Conservation (phyloP, 2,113 vertebrate genomes). For the Caretta caretta region DNA sequence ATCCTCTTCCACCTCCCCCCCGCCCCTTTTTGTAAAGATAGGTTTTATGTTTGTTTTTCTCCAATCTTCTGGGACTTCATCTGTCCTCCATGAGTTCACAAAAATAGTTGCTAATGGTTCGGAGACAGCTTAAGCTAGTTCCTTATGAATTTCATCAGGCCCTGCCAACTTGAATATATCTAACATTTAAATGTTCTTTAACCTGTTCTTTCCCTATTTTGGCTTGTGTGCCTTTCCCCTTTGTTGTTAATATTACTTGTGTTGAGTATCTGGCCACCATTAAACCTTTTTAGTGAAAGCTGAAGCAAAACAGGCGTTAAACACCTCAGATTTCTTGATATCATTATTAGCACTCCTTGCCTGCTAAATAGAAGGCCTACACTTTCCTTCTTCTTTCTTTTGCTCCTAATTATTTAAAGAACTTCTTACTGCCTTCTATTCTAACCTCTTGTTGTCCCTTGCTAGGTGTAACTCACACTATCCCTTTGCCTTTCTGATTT, state of each 20-base stretch:
- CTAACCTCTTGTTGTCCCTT: background rate
- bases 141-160: background rate
- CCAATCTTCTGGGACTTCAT: background rate
- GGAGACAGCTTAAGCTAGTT: background rate
- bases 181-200: background rate
- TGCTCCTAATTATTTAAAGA: background rate
- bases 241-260: background rate
- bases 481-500: background rate
- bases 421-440: background rate
- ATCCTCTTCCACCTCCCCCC: background rate
- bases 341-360: background rate
- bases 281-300: background rate
- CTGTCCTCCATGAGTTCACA: background rate
- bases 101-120: background rate
- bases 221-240: background rate
- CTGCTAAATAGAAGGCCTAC: background rate
- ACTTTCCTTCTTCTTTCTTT: background rate
- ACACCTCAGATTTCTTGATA: background rate
- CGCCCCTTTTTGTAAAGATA: background rate
- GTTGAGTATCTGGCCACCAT: background rate
- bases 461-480: background rate
- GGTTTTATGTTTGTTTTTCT: background rate
- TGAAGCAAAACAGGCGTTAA: background rate
- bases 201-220: background rate
- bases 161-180: background rate